These are phyloP conservation scores for Caenorhabditis sp. DNA, from an alignment of 2,888 invertebrate species.

Conservation along the genomic window DNA sequence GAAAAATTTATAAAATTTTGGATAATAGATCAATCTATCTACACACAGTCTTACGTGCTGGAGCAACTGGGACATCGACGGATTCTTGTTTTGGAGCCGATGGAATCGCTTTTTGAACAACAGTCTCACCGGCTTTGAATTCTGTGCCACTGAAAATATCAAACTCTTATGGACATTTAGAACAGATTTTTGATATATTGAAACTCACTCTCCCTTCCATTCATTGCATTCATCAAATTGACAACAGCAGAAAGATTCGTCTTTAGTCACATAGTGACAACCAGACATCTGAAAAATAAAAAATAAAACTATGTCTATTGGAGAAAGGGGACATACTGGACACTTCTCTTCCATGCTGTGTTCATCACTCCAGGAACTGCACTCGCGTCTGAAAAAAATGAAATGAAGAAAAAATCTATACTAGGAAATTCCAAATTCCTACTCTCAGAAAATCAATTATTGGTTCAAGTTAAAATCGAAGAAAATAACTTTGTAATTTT, in stretches of 20 bases:
- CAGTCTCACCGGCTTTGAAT: conserved; percentile 45
- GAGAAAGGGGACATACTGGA: conserved; percentile 30
- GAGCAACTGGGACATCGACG: conserved; percentile 22
- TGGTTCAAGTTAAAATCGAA: too few relatives aligned
- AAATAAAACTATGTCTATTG: not conserved
- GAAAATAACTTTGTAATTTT: too few relatives aligned
- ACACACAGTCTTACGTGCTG: conserved; percentile 35
- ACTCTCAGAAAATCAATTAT: too few relatives aligned
- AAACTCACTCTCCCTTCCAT: conserved; percentile 51
- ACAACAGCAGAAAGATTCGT: conserved; percentile 49
- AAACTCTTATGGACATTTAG: not conserved
- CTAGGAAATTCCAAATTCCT: conserved; percentile 3
- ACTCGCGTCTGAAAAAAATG: conserved; percentile 34
- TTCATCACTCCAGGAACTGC: conserved; percentile 51
- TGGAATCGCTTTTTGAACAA: not conserved
- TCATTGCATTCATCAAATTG: conserved; percentile 55
- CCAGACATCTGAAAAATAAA: conserved; percentile 43
- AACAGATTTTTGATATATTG: not conserved
- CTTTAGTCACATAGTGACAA: conserved; percentile 47
- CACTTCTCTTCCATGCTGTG: conserved; percentile 55
- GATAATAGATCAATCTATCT: too few relatives aligned
- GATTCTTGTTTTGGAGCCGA: conserved; percentile 6
- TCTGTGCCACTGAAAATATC: conserved; percentile 39
- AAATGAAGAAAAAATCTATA: not conserved
- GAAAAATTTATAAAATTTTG: not conserved